A percentile compares a stretch with the other conserved stretches of the same genome.
Conservation (phyloP, 1,140 invertebrate species). For the Bursaphelenchus mucronatus region DNA sequence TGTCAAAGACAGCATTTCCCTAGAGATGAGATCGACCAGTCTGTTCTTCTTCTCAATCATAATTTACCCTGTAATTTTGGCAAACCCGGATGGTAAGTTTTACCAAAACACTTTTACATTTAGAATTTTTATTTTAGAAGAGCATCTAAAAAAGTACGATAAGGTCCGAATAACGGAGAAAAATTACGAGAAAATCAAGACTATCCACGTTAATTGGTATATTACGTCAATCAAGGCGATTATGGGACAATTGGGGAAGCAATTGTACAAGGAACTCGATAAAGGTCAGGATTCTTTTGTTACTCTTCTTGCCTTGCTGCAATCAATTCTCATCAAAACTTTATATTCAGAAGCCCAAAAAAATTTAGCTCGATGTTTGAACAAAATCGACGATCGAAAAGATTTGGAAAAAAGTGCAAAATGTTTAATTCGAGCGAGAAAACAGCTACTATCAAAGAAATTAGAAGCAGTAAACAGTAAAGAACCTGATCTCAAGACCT, state of each 20-base stretch:
- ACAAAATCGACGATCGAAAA: slow-evolving; percentile 40
- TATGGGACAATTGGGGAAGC: slow-evolving; percentile 26
- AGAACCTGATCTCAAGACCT: too few relatives aligned
- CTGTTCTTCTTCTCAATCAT: too few relatives aligned
- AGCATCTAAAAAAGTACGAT: slow-evolving; percentile 15
- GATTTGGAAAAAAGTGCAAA: slow-evolving; percentile 34
- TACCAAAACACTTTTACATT: too few relatives aligned
- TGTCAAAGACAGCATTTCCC: too few relatives aligned
- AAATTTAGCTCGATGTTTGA: slow-evolving; percentile 26
- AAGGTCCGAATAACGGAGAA: slow-evolving; percentile 17
- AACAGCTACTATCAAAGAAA: not conserved
- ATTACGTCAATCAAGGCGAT: slow-evolving; percentile 21
- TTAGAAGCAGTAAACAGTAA: too few relatives aligned
- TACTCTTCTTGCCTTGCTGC: too few relatives aligned
- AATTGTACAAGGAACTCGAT: slow-evolving; percentile 21
- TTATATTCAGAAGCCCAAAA: slow-evolving; percentile 23
- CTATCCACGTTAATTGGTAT: slow-evolving; percentile 32
- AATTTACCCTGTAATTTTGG: too few relatives aligned
- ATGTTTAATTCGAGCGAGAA: slow-evolving; percentile 37
- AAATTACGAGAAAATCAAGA: slow-evolving; percentile 24
- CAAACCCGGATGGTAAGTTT: too few relatives aligned
- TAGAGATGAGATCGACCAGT: too few relatives aligned
- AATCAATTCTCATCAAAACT: not conserved
- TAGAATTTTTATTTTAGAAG: too few relatives aligned
- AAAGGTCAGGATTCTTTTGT: not conserved